Base-by-base conservation (phyloP, 2,888 invertebrate species). In the Calameuta idolon region DNA sequence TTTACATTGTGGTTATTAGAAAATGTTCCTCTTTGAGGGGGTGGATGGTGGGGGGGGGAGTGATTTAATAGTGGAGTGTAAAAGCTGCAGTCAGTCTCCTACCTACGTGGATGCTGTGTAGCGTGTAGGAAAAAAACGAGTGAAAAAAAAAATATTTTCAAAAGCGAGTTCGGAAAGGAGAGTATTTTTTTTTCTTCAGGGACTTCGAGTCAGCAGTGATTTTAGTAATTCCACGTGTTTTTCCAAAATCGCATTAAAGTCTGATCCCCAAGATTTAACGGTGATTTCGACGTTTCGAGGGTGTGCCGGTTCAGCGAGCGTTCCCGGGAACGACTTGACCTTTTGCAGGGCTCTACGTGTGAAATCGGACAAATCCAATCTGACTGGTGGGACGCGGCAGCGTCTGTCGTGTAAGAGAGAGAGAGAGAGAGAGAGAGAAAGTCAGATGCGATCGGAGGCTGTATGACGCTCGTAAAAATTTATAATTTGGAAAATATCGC, bases 1-100 rank as follows among this genome's bases (percentile, higher is more conserved):
- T 89, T 90, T 89, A 89, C 90, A 90, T 91, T 90, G 89, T 88
- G 89, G 90, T 91, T 91, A 91, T 91, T 91, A 91, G 91, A 91
- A 91, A 90, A 89, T 89, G 89, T 87, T 89, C 85, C 85, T 87
- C 85, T 82, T 84, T 30, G 1, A 71, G 79, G 83, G 80, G 34
- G 34, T 0, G 1, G 34, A 5, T 71, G 80, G 81, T 78, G 73
- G 79, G 83, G 80, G 71, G 80, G 81, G 80, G 81, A 74, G 78
- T 78, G 79, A 75, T 81, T 83, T 83, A 80, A 83, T 81, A 78
- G 81, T 79, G 73, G 73, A 79, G 77, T 75, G 79, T 77, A 77
- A 76, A 74, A 4, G 40, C 40, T 40, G 15, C 40, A 12, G 5
- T n/a, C 40, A 40, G 40, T 15, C 4, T 15, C 15, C n/a, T 5